Evolutionary conservation across 2,888 invertebrate species (phyloP), one percentile per base, ranked within the genome.

Genomic region (Agelastica alni): DNA sequence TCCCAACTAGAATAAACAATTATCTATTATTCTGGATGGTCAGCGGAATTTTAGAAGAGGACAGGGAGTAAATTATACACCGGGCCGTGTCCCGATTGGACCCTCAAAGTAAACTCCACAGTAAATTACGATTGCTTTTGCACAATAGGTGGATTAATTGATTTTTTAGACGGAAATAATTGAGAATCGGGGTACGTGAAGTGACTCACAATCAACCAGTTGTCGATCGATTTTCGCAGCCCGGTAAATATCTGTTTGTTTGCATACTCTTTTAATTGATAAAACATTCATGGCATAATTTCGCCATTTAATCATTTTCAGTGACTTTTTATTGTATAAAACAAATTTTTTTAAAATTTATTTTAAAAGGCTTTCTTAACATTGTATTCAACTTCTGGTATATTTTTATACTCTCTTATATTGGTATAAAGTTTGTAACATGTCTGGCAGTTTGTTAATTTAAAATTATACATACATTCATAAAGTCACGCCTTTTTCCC

Each of bases 1-100:
- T 41, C 20, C 32, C 41, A 49, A 49, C 49, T 32, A 67, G 65
- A 71, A 71, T 69, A 70, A 70, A 71, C 71, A 71, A 70, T 71
- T 67, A 70, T 66, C 67, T 69, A 69, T 69, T 69, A 61, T 56
- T 59, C 56, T 59, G 53, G 51, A 58, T 59, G 46, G 65, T 62
- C 63, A 63, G 60, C 56, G 44, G 46, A 54, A 48, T 45, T 52
- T n/a, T 32, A 17, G 31, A 28, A 45, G 51, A 36, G 51, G 43
- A 44, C 41, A 32, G 32, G 44, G 47, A 55, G 59, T 53, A 46
- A 56, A 56, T 56, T 56, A 48, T 48, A 52, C 43, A 51, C 56
- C 30, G 20, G 36, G 34, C 12, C 32, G 47, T 56, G 36, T 57
- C 44, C 48, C 28, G 16, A 12, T 32, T 20, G 36, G 30, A 57